Base-by-base conservation (phyloP, 2,888 invertebrate genomes). In the Philhelius pedissequus region DNA sequence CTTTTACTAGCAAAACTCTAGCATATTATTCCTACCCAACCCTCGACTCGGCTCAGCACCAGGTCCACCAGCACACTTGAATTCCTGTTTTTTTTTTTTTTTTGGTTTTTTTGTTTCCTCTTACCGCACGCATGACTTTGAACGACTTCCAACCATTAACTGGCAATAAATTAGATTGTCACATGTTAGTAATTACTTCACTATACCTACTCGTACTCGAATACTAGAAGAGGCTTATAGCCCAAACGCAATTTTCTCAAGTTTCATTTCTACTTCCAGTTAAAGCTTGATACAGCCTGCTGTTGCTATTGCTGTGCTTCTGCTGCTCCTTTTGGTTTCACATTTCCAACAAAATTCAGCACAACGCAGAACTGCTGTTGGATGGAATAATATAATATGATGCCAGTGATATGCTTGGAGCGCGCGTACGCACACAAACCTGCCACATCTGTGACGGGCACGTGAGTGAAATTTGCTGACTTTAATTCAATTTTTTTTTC, bases 91-190 rank as follows among this genome's bases (percentile, higher is more conserved):
- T 27, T 27, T 18, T 60, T 3, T 25, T 22, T 25, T 43, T 25
- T 5, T 25, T n/a, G 22, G n/a, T 3, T 32, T 32, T 32, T 35
- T 48, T 43, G 15, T 27, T 77, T 52, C 62, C 60, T 54, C 45
- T 68, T 62, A 38, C 45, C 54, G 40, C 66, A 68, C 82, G 76
- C 52, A 66, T 25, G 54, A 69, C 74, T 83, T 83, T 74, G 79
- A 69, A 74, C 68, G 68, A 74, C 83, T 83, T 74, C 68, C 62
- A 62, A 40, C 74, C 79, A 79, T 83, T 83, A 78, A 78, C 83
- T 79, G 79, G 68, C 64, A 60, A 75, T 75, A 84, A 84, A 84
- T 79, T 84, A 70, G 75, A 80, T 79, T 76, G 84, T 84, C 84
- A 84, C 71, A 84, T 84, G 84, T 70, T 80, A 64, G 80, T 80